Evolutionary conservation across 1,140 invertebrate genomes (phyloP), one percentile per base, ranked within the genome.

Genomic region (silkworm (Bombyx mori)): DNA sequence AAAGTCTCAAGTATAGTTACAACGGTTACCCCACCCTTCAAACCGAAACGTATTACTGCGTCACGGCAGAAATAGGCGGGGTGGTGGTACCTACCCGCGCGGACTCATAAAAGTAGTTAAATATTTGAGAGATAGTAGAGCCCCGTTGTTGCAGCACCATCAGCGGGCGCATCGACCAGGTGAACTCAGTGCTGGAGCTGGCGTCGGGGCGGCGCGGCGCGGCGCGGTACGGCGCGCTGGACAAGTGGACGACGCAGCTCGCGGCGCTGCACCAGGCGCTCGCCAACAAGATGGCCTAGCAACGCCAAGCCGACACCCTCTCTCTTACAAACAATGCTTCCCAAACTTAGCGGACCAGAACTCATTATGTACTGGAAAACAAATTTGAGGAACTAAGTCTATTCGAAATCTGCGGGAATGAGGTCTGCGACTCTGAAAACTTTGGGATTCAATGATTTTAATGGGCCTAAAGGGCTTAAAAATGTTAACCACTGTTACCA

Each of bases 161-260:
- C 74, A 92, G 94, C 79, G 98, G 98, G 7, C 92, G 97, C 66
- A 99, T 99, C 74, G 98, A 99, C 90, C 97, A 99, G 90, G 93
- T 98, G 46, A 97, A 98, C 88, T 95, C 98, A 82, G 97, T 99
- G 50, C 88, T 99, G 58, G 96, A 98, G 84, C 87, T 99, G 70
- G 92, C 95, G 73, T 92, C 93, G 74, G 92, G 95, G 75, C 93
- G 93, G 44, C 90, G 93, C 55, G 96, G 94, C 71, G 94, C 94
- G 46, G 94, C 95, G 42, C 91, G 96, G 60, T 99, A 99, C 85
- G 93, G 92, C 82, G 97, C 97, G 22, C 90, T 99, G 66, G 97
- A 99, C 85, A 98, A 98, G 89, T 99, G 97, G 97, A 97, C 96
- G 51, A 92, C 92, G 78, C 97, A 99, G 88, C 89, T 99, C 51